Percentiles rank a stretch among this genome's conserved stretches.
Evolutionary conservation across 1,140 invertebrate species (phyloP).

Genomic region (Drosophila tani): DNA sequence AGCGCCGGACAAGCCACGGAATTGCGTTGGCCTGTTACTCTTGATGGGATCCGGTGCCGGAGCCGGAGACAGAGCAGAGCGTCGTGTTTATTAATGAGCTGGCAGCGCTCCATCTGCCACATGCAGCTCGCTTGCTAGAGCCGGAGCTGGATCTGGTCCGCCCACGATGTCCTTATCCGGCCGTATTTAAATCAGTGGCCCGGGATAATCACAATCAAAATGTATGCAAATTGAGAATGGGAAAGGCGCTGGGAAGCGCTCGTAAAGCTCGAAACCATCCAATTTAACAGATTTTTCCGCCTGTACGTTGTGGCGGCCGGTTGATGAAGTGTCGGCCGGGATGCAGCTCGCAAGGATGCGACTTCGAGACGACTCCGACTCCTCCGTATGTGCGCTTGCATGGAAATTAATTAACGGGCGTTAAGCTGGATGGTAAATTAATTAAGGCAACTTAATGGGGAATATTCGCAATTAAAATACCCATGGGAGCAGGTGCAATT

Average conservation of each 20-base stretch:
- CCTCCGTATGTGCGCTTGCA: slow-evolving; percentile 10
- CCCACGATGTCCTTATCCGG: slow-evolving; percentile 39
- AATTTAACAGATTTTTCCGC: slow-evolving; percentile 73
- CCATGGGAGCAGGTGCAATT: slow-evolving; percentile 6
- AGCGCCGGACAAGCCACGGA: slow-evolving; percentile 30
- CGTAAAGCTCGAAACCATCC: slow-evolving; percentile 58
- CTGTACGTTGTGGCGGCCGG: slow-evolving; percentile 9
- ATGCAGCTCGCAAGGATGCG: slow-evolving; percentile 21
- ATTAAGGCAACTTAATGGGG: slow-evolving; percentile 60
- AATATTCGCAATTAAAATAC: slow-evolving; percentile 32
- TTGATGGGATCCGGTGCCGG: slow-evolving; percentile 3
- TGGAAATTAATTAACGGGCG: slow-evolving; percentile 74
- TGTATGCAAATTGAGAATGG: slow-evolving; percentile 74
- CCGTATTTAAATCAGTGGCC: slow-evolving; percentile 75
- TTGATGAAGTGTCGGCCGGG: slow-evolving; percentile 47
- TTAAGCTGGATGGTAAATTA: slow-evolving; percentile 53
- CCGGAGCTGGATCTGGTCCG: not conserved
- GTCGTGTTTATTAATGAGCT: slow-evolving; percentile 74
- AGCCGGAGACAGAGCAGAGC: not conserved
- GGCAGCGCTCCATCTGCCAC: slow-evolving; percentile 59
- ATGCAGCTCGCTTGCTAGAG: slow-evolving; percentile 30
- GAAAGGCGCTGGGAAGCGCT: slow-evolving; percentile 33
- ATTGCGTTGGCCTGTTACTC: slow-evolving; percentile 23
- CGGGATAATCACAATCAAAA: slow-evolving; percentile 77
- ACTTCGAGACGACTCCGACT: slow-evolving; percentile 6